These are phyloP conservation scores for Oxytorus armatus DNA, from an alignment of 2,888 invertebrate species.

Conservation along the genomic window DNA sequence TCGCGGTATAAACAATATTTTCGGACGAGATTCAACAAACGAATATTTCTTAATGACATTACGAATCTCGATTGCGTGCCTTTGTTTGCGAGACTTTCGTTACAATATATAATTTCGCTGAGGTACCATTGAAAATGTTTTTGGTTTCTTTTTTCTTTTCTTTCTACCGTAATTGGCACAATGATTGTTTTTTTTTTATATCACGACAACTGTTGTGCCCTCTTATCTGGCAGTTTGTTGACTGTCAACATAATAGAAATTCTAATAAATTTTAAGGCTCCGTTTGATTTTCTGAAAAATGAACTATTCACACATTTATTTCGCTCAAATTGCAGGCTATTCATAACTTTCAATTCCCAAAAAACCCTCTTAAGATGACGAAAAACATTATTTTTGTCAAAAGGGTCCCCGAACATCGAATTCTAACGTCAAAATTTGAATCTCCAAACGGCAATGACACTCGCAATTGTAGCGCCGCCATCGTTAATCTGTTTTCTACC, in stretches of 20 bases:
- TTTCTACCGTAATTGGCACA: slow-evolving; percentile 64
- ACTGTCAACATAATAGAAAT: slow-evolving; percentile 28
- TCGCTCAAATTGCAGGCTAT: too few relatives aligned
- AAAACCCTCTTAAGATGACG: too few relatives aligned
- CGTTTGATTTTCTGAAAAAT: slow-evolving; percentile 53
- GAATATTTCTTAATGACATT: slow-evolving; percentile 22
- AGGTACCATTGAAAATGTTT: slow-evolving; percentile 49
- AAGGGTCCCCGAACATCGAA: too few relatives aligned
- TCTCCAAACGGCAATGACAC: too few relatives aligned
- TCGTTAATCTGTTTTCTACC: too few relatives aligned
- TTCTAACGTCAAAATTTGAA: too few relatives aligned
- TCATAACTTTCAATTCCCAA: too few relatives aligned
- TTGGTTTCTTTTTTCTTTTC: slow-evolving; percentile 14
- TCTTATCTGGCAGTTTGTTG: slow-evolving; percentile 59
- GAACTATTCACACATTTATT: too few relatives aligned
- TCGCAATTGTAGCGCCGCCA: too few relatives aligned
- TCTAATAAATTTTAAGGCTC: slow-evolving; percentile 48
- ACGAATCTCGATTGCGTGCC: slow-evolving; percentile 15
- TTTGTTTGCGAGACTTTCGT: slow-evolving; percentile 40
- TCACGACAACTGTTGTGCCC: slow-evolving; percentile 64
- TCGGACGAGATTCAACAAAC: slow-evolving; percentile 49
- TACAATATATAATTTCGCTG: slow-evolving; percentile 54
- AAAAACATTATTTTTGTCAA: too few relatives aligned
- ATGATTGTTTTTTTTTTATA: slow-evolving; percentile 58
- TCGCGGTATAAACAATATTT: slow-evolving; percentile 59